A percentile compares a stretch with the other conserved stretches of the same genome.
Evolutionary conservation across 2,113 vertebrate genomes (phyloP).

Genomic region (Haemorhous mexicanus): DNA sequence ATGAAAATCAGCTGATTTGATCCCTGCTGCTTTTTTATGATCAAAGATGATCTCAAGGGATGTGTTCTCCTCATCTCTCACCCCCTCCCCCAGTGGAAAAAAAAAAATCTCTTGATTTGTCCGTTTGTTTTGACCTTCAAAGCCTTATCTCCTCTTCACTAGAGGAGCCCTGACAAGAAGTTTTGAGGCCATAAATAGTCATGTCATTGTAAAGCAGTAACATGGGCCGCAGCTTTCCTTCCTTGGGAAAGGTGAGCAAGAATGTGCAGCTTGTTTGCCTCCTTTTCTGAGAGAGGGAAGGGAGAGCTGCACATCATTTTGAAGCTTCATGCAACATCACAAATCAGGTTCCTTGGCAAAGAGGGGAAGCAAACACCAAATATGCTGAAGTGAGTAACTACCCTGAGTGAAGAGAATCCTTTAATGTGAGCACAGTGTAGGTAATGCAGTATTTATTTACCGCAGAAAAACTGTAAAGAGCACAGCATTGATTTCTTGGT

Average conservation of each 20-base stretch:
- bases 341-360: slow-evolving; percentile 21
- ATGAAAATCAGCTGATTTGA: background rate
- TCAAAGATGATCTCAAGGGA: background rate
- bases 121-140: slow-evolving; percentile 5
- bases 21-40: background rate
- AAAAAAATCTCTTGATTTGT: background rate
- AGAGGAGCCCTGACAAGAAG: background rate
- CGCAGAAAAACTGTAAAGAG: slow-evolving; percentile 12
- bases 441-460: slow-evolving; percentile 58
- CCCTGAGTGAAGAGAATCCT: slow-evolving; percentile 9
- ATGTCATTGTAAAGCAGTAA: background rate
- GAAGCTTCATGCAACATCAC: background rate
- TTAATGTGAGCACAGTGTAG: background rate
- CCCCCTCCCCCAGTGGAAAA: background rate
- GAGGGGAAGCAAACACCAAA: background rate
- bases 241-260: background rate
- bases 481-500: slow-evolving; percentile 37
- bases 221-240: background rate
- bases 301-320: background rate
- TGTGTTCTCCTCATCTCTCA: background rate
- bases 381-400: slow-evolving; percentile 25
- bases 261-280: background rate
- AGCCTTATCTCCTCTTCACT: background rate
- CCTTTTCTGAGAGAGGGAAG: background rate
- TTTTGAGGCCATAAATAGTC: background rate